Evolutionary conservation across 1,140 invertebrate species (phyloP).

Genomic region (Eubasilissa regina): DNA sequence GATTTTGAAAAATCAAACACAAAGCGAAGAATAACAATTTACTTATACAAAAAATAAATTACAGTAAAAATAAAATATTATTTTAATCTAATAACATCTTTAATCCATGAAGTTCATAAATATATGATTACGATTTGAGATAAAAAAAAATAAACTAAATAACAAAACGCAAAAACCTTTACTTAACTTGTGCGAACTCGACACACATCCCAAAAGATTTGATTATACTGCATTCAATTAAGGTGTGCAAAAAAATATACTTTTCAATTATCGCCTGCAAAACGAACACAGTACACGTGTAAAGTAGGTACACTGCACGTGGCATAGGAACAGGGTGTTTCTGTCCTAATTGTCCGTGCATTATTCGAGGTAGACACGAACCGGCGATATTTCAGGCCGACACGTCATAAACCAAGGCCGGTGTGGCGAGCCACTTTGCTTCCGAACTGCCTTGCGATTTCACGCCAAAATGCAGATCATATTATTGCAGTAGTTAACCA

Average conservation of each 20-base stretch:
- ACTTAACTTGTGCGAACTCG: too few relatives aligned
- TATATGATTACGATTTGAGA: too few relatives aligned
- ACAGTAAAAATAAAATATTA: too few relatives aligned
- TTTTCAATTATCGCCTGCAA: neutral
- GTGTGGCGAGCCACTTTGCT: slow-evolving; percentile 21
- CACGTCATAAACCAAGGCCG: slow-evolving; percentile 57
- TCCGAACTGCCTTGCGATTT: slow-evolving; percentile 29
- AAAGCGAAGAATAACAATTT: too few relatives aligned
- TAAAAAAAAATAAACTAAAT: too few relatives aligned
- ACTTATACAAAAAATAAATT: too few relatives aligned
- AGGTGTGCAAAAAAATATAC: neutral
- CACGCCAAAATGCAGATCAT: slow-evolving; percentile 18
- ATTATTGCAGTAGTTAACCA: neutral
- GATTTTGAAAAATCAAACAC: too few relatives aligned
- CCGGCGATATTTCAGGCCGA: slow-evolving; percentile 55
- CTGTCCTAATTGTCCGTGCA: slow-evolving; percentile 24
- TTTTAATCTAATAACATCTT: too few relatives aligned
- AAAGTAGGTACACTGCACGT: neutral
- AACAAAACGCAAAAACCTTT: too few relatives aligned
- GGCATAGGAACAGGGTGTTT: neutral
- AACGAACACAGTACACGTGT: neutral
- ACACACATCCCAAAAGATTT: too few relatives aligned
- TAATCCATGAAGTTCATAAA: too few relatives aligned
- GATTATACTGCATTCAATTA: too few relatives aligned
- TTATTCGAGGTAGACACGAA: slow-evolving; percentile 46